A percentile compares a stretch with the other conserved stretches of the same genome.
Conservation (phyloP, 2,113 vertebrate genomes). For the Chlorodrepanis virens region DNA sequence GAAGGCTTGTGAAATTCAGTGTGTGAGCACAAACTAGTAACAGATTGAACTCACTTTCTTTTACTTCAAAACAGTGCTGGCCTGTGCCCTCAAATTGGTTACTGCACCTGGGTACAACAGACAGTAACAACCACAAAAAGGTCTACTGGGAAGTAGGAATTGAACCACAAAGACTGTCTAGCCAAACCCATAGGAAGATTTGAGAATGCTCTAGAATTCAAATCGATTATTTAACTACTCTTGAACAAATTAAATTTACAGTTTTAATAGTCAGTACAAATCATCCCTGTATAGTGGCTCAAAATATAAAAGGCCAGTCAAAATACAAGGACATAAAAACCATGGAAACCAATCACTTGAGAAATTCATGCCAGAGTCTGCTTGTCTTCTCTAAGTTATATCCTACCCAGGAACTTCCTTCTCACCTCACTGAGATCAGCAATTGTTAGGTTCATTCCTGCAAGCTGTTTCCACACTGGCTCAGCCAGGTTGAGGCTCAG, state of each 20-base stretch:
- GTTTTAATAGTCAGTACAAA: background rate
- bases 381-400: background rate
- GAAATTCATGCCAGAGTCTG: background rate
- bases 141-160: background rate
- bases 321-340: background rate
- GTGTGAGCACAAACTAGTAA: background rate
- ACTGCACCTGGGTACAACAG: background rate
- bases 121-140: background rate
- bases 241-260: background rate
- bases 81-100: background rate
- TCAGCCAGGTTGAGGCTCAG: constrained; percentile 96
- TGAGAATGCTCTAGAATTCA: background rate
- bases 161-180: background rate
- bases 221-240: background rate
- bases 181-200: background rate
- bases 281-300: background rate
- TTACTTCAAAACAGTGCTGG: background rate
- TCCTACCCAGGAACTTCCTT: background rate
- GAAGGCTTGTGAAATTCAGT: background rate
- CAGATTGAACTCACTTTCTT: background rate
- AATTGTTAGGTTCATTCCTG: constrained; percentile 98
- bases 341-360: background rate
- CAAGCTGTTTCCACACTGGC: constrained; percentile 98
- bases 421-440: constrained; percentile 97
- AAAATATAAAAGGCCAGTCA: background rate